Base-by-base conservation (phyloP, 2,113 vertebrate species). In the Zosterops pallidus region DNA sequence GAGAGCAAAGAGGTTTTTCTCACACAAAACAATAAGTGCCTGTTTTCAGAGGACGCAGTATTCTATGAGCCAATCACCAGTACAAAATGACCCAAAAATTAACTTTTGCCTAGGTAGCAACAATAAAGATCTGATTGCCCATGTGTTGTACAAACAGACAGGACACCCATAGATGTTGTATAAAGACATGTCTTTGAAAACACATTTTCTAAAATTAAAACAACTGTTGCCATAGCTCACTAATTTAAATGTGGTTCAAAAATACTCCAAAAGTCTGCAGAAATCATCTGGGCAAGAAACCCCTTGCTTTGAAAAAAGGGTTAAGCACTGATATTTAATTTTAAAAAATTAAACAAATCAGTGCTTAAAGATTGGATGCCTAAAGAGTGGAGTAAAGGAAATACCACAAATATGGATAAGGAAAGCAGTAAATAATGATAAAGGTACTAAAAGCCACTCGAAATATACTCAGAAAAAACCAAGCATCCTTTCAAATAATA, bases 21-120 rank as follows among this genome's bases (percentile, higher is more conserved):
- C 25, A 35, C 42, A 59, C 46, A 55, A 83, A 92, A 80, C 4
- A 80, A 5, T 33, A 64, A 53, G 25, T 22, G 42, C 14, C 14
- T 35, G 5, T 62, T 91, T 94, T n/a, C 63, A 44, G 14, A 57
- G n/a, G 18, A 72, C n/a, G 9, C 6, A 46, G 19, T 31, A 28
- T 74, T 76, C 37, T 59, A 35, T 74, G 47, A 85, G 35, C 11
- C 82, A 76, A 33, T 65, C 78, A 62, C 26, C 56, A 50, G 18
- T 42, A 83, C n/a, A 80, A 87, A 64, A 83, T 50, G 20, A 78
- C 80, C 33, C 76, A 83, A 86, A 96, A 86, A 78, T 86, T 89
- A 78, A 59, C 72, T 68, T 77, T 89, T 81, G 64, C 64, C 89
- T 83, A 78, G 71, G 68, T 59, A 90, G 79, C 64, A 77, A 26